Conservation (phyloP, 2,113 vertebrate species). For the Dasyornis broadbenti region DNA sequence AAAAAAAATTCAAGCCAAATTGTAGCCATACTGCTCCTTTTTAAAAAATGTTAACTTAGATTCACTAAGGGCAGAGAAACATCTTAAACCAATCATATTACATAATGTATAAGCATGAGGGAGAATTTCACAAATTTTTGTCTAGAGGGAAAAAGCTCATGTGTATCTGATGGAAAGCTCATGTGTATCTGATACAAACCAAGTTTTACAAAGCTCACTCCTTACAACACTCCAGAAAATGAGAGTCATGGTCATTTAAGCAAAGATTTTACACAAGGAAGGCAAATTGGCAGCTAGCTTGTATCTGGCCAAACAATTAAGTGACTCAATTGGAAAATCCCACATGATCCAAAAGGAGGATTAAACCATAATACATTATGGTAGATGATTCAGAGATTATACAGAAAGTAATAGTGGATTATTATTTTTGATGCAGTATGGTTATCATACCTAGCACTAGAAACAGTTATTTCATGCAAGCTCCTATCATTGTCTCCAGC, state of each 20-base stretch:
- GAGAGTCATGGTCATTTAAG: background rate
- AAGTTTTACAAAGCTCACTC: background rate
- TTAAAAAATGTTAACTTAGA: background rate
- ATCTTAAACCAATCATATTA: background rate
- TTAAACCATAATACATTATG: background rate
- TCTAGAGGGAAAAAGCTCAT: background rate
- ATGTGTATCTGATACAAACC: background rate
- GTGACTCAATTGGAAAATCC: background rate
- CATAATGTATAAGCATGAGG: fast-evolving
- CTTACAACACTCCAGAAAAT: background rate
- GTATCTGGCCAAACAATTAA: background rate
- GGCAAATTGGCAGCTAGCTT: background rate
- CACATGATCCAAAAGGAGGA: background rate
- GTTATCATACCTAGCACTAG: background rate
- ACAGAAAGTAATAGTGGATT: background rate
- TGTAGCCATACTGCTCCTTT: background rate
- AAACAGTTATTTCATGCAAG: background rate
- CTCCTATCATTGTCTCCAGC: background rate
- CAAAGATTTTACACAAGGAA: background rate
- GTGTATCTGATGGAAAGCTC: background rate
- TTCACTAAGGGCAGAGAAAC: background rate
- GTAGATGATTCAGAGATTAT: background rate
- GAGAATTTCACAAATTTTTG: background rate
- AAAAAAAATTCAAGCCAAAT: background rate
- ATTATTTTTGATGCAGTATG: background rate